Evolutionary conservation across 2,797 vertebrate species (phyloP), one percentile per base, ranked within the genome.

Genomic region (Sebastes goodei): DNA sequence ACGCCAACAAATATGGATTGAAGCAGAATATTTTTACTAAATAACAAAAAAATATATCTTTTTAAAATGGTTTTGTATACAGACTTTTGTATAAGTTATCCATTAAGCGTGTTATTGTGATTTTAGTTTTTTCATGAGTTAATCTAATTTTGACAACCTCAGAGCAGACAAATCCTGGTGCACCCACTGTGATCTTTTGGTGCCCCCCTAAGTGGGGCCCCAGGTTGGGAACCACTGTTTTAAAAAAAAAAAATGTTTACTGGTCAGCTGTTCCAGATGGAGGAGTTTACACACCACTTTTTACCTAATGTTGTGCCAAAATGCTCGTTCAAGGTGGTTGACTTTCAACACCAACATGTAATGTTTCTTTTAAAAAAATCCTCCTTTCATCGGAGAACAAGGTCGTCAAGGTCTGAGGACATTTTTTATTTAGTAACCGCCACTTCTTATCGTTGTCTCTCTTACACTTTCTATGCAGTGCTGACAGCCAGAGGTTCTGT

Each of bases 401-500:
- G 7, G 17, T 59, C 15, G 33, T 61, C 2, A 21, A 66, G 33
- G n/a, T 68, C 10, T 23, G 6, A 33, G 33, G 12, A 7, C 15
- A 32, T 7, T 15, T 66, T 42, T 21, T n/a, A 53, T 66, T 71
- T n/a, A 30, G 4, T 29, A 61, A 55, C 17, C 11, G 38, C 57
- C 70, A 62, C 65, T 79, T 87, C 42, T 75, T 33, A 38, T 74
- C 35, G 20, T 59, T 65, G 59, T 77, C 64, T 55, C 67, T 87
- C 29, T 72, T 12, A 78, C 3, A 21, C 10, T 32, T 76, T 67
- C 14, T 53, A 25, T 6, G 23, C 64, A 65, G 38, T 32, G 71
- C 75, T 81, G 81, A 72, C 71, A 81, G 87, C 72, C 85, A 89
- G 68, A 42, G 76, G 78, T 82, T 74, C 63, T 72, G 65, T 85